phyloP scores from a whole-genome alignment of 2,797 vertebrate genomes.

The Pseudochirops corinnae region DNA sequence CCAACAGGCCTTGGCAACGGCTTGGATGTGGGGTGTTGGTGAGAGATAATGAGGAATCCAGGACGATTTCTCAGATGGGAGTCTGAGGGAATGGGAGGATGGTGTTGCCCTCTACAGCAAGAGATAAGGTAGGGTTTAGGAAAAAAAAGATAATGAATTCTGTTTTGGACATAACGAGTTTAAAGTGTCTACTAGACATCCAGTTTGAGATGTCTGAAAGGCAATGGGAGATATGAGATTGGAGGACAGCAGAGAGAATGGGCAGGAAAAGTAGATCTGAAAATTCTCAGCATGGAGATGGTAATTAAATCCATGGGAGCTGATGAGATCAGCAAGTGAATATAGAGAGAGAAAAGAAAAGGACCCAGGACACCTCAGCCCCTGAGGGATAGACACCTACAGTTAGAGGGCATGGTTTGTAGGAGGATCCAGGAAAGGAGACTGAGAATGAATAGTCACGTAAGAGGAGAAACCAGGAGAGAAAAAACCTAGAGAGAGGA shows the following conservation, averaged over 20 bases:
- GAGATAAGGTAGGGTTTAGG: neutral
- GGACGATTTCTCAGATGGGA: no score
- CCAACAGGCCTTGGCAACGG: no score
- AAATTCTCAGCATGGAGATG: neutral
- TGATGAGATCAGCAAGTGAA: neutral
- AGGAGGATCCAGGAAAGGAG: neutral
- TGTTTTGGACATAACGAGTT: neutral
- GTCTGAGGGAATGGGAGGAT: no score
- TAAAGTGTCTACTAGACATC: neutral
- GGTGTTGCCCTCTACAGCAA: no score
- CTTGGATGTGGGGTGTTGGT: no score
- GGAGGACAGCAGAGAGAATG: neutral
- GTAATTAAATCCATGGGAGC: neutral
- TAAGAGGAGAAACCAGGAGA: neutral
- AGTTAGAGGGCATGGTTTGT: neutral
- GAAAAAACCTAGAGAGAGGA: neutral
- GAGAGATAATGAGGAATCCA: no score
- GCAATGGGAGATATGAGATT: no score
- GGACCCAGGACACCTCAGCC: neutral
- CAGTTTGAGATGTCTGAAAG: neutral
- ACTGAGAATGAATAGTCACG: neutral
- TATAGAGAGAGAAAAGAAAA: neutral
- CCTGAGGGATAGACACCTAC: neutral
- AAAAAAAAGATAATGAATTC: neutral
- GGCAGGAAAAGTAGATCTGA: neutral